A percentile compares a stretch with the other conserved stretches of the same genome.
Evolutionary conservation across 2,797 vertebrate genomes (phyloP).

Genomic region (Sebastes diploproa): DNA sequence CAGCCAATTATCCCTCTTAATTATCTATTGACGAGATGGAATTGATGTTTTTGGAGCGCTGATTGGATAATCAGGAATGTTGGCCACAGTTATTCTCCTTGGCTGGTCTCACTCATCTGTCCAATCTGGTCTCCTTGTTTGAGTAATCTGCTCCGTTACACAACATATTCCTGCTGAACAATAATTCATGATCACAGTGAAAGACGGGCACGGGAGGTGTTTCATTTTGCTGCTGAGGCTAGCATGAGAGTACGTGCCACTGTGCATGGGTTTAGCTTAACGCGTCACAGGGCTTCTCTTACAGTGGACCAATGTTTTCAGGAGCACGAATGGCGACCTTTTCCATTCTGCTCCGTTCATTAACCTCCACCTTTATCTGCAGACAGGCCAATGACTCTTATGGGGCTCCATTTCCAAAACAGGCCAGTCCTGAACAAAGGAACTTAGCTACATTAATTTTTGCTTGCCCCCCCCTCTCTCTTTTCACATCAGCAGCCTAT

Average conservation of each 20-base stretch:
- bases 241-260: background rate
- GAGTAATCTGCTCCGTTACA: constrained; percentile 65
- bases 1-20: constrained; percentile 83
- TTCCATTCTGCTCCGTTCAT: constrained; percentile 57
- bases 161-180: constrained; percentile 61
- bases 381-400: constrained; percentile 52
- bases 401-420: constrained; percentile 63
- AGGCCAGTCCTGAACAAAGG: constrained; percentile 56
- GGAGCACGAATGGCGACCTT: constrained; percentile 38
- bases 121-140: constrained; percentile 74
- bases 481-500: constrained; percentile 67
- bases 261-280: constrained; percentile 11
- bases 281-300: constrained; percentile 12
- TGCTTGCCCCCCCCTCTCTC: background rate
- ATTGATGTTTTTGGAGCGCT: constrained; percentile 81
- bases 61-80: constrained; percentile 83
- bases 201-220: background rate
- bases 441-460: constrained; percentile 57
- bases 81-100: constrained; percentile 79
- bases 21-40: constrained; percentile 82
- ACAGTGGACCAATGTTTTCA: constrained; percentile 20
- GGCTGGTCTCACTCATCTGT: constrained; percentile 75
- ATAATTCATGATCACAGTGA: constrained; percentile 40
- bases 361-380: constrained; percentile 69
- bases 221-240: constrained; percentile 12